phyloP scores from a whole-genome alignment of 2,888 invertebrate species.

The Cosmia trapezina region DNA sequence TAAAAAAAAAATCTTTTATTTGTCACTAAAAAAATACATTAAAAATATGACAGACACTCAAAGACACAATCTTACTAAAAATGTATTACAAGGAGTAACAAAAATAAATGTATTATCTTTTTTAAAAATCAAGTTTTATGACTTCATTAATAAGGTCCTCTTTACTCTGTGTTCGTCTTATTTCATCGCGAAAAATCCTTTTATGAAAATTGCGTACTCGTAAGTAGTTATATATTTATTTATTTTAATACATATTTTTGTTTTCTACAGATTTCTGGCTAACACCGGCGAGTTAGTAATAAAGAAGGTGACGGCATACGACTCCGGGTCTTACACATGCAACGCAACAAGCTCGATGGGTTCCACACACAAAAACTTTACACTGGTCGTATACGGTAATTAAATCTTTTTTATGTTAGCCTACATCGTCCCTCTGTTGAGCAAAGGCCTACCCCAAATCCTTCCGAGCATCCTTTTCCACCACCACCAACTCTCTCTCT shows the following conservation, averaged over 20 bases:
- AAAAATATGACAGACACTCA: no score
- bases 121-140: background rate
- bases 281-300: conserved; percentile 75
- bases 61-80: no score
- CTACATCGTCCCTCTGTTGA: no score
- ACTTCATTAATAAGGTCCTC: no score
- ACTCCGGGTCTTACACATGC: conserved; percentile 84
- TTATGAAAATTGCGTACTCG: background rate
- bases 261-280: conserved; percentile 72
- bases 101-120: no score
- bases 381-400: conserved; percentile 84
- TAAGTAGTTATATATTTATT: no score
- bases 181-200: background rate
- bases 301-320: conserved; percentile 71
- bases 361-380: conserved; percentile 79
- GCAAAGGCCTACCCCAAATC: no score
- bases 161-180: background rate
- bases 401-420: background rate
- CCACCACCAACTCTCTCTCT: no score
- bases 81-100: no score
- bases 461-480: no score
- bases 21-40: no score
- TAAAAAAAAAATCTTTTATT: no score
- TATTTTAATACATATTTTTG: background rate
- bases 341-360: conserved; percentile 81